These are phyloP conservation scores for Morinoia aosen DNA, from an alignment of 2,888 invertebrate species.

Conservation along the genomic window DNA sequence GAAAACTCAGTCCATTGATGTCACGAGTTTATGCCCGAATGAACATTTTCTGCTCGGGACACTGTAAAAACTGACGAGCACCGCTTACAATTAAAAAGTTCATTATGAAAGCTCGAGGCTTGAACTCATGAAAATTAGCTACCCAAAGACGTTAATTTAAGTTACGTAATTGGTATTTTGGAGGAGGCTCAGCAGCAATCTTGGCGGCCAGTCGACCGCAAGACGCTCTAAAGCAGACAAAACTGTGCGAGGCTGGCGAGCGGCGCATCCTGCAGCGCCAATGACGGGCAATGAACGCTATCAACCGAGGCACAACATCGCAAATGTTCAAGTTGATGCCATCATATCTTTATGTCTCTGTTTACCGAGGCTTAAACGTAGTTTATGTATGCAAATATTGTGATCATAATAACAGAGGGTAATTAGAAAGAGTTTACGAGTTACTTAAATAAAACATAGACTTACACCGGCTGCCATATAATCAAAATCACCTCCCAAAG, in stretches of 20 bases:
- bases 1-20: background rate
- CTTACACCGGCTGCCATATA: too few species aligned
- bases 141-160: slow-evolving; percentile 18
- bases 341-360: too few species aligned
- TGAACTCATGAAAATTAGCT: slow-evolving; percentile 21
- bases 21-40: background rate
- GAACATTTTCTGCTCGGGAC: background rate
- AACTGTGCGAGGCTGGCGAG: background rate
- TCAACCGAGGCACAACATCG: background rate
- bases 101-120: background rate
- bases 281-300: background rate
- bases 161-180: slow-evolving; percentile 5
- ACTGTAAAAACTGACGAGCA: background rate
- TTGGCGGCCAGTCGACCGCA: background rate
- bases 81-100: slow-evolving; percentile 27
- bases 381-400: too few species aligned
- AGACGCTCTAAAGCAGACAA: background rate
- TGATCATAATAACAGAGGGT: too few species aligned
- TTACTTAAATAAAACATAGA: too few species aligned
- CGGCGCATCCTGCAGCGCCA: background rate
- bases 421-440: too few species aligned
- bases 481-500: too few species aligned
- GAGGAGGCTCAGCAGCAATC: background rate
- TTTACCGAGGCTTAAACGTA: too few species aligned
- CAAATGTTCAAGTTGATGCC: background rate